Conservation (phyloP, 2,797 vertebrate species). For the Tiaroga cobitis region DNA sequence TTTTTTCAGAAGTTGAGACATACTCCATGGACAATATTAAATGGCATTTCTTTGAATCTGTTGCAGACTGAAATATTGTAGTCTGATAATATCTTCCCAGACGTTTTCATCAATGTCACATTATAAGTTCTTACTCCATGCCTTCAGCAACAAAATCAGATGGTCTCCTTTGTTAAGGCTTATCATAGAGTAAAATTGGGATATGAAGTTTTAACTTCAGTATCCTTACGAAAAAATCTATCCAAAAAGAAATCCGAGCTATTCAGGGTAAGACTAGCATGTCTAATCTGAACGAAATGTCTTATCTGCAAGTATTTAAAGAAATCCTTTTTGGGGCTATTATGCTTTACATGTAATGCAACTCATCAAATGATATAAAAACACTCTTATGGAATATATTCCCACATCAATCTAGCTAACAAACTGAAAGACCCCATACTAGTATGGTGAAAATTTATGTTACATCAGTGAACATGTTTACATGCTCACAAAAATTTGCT, state of each 20-base stretch:
- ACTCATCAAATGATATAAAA: not conserved
- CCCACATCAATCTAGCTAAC: not conserved
- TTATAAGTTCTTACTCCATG: not conserved
- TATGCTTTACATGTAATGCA: not conserved
- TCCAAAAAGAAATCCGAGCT: not conserved
- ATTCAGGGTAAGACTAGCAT: not conserved
- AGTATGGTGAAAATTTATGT: not conserved
- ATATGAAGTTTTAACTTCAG: not conserved
- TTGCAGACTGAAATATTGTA: slow-evolving; percentile 3
- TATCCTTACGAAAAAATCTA: not conserved
- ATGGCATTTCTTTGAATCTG: not conserved
- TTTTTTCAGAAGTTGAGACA: not conserved
- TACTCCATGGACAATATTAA: not conserved
- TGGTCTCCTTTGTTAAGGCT: not conserved
- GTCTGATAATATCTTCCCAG: not conserved
- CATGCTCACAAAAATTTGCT: too few species aligned
- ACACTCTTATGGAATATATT: not conserved
- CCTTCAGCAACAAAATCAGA: not conserved
- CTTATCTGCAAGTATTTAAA: not conserved
- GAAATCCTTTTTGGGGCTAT: not conserved
- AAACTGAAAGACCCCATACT: not conserved
- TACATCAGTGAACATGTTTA: not conserved
- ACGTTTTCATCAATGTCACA: not conserved
- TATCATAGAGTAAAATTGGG: not conserved
- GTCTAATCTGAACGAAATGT: not conserved